A percentile compares a stretch with the other conserved stretches of the same genome.
phyloP scores from a whole-genome alignment of 2,888 invertebrate species.

The Sipha maydis region DNA sequence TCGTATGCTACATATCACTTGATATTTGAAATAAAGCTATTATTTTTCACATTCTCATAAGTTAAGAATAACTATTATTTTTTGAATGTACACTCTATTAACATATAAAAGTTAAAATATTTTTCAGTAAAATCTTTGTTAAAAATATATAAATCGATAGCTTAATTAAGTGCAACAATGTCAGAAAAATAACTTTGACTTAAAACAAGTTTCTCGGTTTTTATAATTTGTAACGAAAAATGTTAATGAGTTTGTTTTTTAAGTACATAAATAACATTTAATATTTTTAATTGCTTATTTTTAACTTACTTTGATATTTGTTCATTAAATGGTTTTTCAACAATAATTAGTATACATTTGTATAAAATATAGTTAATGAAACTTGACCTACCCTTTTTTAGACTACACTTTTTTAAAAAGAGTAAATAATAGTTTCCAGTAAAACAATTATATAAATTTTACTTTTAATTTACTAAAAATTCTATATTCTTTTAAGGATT shows the following conservation, averaged over 20 bases:
- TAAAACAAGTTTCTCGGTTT: not conserved
- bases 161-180: not conserved
- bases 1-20: too few relatives aligned
- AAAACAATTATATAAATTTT: too few relatives aligned
- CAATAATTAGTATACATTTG: not conserved
- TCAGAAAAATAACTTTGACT: constrained; percentile 5
- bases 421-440: not conserved
- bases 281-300: not conserved
- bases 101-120: not conserved
- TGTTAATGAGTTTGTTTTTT: not conserved
- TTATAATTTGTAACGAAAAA: not conserved
- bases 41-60: too few relatives aligned
- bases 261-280: constrained; percentile 4
- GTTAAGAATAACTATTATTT: too few relatives aligned
- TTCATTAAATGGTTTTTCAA: not conserved
- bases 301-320: not conserved
- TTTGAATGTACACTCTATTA: not conserved
- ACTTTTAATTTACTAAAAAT: too few relatives aligned
- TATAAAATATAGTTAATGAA: not conserved
- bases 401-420: not conserved
- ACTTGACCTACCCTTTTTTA: not conserved
- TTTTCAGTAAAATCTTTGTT: not conserved
- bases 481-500: too few relatives aligned
- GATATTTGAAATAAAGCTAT: too few relatives aligned
- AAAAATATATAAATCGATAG: not conserved